Conservation (phyloP, 2,888 invertebrate genomes). For the Anodontia alba region DNA sequence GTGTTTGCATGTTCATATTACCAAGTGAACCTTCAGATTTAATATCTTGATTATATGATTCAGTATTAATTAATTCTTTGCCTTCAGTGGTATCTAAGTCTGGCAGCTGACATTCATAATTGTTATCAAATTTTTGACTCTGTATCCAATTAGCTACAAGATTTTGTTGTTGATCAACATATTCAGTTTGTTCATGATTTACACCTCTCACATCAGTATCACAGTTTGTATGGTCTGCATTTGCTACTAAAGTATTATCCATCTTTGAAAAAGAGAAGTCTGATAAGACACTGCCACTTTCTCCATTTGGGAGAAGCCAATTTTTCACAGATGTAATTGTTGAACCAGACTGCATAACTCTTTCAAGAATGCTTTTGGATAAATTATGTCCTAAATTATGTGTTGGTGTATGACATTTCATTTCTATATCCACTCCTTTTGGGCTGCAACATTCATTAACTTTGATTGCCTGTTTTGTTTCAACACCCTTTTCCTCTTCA, state of each 20-base stretch:
- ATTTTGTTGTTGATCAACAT: background rate
- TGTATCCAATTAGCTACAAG: conserved; percentile 53
- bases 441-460: background rate
- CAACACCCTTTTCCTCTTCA: background rate
- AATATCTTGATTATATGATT: background rate
- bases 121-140: conserved; percentile 30
- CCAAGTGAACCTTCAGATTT: background rate
- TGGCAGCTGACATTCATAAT: background rate
- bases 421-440: background rate
- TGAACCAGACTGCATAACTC: conserved; percentile 38
- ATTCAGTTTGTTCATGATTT: background rate
- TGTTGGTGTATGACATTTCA: conserved; percentile 24
- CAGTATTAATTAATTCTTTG: background rate
- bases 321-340: conserved; percentile 48
- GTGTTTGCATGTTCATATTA: background rate
- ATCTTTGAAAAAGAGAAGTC: conserved; percentile 1
- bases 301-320: conserved; percentile 45
- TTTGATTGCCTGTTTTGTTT: background rate
- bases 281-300: conserved; percentile 21
- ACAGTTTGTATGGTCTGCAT: background rate
- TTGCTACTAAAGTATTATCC: conserved; percentile 37
- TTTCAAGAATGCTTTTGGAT: conserved; percentile 27
- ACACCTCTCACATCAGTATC: background rate
- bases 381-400: conserved; percentile 22
- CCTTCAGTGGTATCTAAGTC: background rate